These are phyloP conservation scores for Coelinius sp. DNA, from an alignment of 2,888 invertebrate species.

Conservation along the genomic window DNA sequence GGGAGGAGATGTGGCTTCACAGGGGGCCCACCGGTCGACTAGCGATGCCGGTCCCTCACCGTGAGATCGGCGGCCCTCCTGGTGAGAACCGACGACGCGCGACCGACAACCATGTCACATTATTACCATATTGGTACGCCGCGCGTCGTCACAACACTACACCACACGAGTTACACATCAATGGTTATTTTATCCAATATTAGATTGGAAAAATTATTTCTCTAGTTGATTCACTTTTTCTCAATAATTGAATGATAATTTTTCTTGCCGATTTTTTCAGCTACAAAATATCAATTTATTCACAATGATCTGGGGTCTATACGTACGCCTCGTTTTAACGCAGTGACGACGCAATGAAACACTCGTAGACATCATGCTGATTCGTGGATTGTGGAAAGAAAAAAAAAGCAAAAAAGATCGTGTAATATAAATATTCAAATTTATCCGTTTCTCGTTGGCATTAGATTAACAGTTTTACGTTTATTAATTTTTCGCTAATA, in stretches of 20 bases:
- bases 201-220: background rate
- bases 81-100: conserved; percentile 69
- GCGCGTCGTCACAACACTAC: conserved; percentile 66
- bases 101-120: conserved; percentile 70
- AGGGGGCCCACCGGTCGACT: conserved; percentile 58
- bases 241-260: background rate
- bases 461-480: conserved; percentile 68
- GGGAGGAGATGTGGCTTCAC: conserved; percentile 62
- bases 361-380: conserved; percentile 38
- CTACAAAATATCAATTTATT: background rate
- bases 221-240: background rate
- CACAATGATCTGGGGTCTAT: background rate
- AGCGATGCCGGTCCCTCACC: conserved; percentile 55
- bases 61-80: conserved; percentile 66
- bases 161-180: conserved; percentile 33
- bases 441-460: conserved; percentile 62
- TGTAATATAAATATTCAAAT: conserved; percentile 65
- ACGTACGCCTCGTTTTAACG: conserved; percentile 56
- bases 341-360: conserved; percentile 67
- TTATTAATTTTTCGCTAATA: conserved; percentile 66
- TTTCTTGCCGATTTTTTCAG: background rate
- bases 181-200: background rate
- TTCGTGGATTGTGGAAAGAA: conserved; percentile 4
- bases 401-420: conserved; percentile 16
- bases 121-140: conserved; percentile 68